Evolutionary conservation across 2,888 invertebrate genomes (phyloP).

Genomic region (Venusia cambrica): DNA sequence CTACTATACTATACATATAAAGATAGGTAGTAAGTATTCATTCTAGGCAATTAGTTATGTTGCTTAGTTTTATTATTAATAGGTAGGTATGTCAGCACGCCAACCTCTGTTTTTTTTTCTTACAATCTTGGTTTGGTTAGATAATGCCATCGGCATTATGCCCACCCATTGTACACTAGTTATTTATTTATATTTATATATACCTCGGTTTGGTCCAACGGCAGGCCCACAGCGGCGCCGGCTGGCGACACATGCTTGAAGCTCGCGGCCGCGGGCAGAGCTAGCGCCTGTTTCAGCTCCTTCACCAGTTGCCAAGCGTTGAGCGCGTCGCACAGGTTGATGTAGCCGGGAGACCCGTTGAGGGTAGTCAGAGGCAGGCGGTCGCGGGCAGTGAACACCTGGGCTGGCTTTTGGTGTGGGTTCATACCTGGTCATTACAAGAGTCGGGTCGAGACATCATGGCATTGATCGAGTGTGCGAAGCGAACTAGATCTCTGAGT

Average conservation of each 20-base stretch:
- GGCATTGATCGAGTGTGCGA: too few relatives aligned
- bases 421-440: constrained; percentile 97
- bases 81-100: too few relatives aligned
- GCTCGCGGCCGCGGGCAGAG: constrained; percentile 95
- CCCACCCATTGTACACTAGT: too few relatives aligned
- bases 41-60: too few relatives aligned
- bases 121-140: too few relatives aligned
- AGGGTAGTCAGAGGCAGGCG: constrained; percentile 92
- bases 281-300: constrained; percentile 90
- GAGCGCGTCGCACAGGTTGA: constrained; percentile 97
- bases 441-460: too few relatives aligned
- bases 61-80: too few relatives aligned
- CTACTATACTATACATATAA: too few relatives aligned
- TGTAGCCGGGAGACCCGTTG: constrained; percentile 98
- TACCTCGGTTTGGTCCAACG: constrained; percentile 77
- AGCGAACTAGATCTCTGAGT: too few relatives aligned
- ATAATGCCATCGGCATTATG: too few relatives aligned
- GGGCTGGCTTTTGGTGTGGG: constrained; percentile 98
- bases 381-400: constrained; percentile 90
- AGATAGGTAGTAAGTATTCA: too few relatives aligned
- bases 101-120: too few relatives aligned
- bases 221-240: constrained; percentile 95
- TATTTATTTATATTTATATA: constrained; percentile 1
- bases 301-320: constrained; percentile 98
- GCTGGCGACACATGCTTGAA: constrained; percentile 99